A percentile compares a stretch with the other conserved stretches of the same genome.
Conservation (phyloP, 2,797 vertebrate species). For the Neosilurus mollespiculum region DNA sequence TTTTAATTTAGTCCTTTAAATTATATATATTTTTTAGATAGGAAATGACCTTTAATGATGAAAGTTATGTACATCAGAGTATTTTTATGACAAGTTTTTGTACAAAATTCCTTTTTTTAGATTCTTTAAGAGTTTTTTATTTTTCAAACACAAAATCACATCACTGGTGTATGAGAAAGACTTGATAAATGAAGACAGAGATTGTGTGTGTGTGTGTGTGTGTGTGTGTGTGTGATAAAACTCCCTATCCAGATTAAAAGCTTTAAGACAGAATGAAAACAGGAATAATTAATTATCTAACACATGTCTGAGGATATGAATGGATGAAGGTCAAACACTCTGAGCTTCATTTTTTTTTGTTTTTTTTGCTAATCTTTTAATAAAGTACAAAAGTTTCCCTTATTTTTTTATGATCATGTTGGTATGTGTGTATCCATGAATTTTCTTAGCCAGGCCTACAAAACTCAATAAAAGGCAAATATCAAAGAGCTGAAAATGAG, state of each 20-base stretch:
- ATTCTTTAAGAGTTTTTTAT: neutral
- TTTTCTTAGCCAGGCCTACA: neutral
- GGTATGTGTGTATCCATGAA: neutral
- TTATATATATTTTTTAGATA: slow-evolving; percentile 23
- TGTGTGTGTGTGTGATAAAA: neutral
- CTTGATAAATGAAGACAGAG: neutral
- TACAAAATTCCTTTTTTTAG: no score
- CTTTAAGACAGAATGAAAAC: neutral
- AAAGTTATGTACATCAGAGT: neutral
- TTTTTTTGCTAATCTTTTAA: neutral
- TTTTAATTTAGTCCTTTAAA: slow-evolving; percentile 58
- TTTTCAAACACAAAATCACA: neutral
- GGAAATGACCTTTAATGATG: neutral
- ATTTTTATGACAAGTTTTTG: neutral
- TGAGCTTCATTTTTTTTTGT: neutral
- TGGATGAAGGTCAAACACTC: neutral
- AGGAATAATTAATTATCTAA: neutral
- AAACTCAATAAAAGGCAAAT: neutral
- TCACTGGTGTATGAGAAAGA: neutral
- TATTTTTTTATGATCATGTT: neutral
- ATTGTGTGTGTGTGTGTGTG: slow-evolving; percentile 10
- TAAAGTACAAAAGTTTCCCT: neutral
- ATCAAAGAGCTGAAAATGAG: neutral
- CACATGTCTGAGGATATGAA: neutral
- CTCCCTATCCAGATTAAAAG: neutral